Evolutionary conservation across 2,113 vertebrate species (phyloP).

Genomic region (Xyrauchen texanus): DNA sequence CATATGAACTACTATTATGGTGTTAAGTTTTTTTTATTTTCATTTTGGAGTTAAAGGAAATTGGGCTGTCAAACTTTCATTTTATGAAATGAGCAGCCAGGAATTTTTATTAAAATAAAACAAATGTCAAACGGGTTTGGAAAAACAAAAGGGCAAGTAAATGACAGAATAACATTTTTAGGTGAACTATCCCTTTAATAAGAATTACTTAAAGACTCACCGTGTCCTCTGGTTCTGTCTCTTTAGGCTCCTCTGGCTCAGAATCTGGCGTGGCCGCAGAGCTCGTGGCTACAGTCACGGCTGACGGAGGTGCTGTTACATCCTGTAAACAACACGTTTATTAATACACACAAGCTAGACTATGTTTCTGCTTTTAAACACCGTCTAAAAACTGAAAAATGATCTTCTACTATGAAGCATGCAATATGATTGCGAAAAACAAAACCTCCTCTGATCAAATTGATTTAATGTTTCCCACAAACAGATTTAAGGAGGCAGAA

Average conservation of each 20-base stretch:
- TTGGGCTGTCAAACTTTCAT: too few species aligned
- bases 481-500: too few species aligned
- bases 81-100: too few species aligned
- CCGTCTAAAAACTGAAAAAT: neutral
- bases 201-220: constrained; percentile 62
- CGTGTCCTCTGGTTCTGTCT: constrained; percentile 73
- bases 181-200: too few species aligned
- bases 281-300: constrained; percentile 58
- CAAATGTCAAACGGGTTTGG: too few species aligned
- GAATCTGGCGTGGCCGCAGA: constrained; percentile 56
- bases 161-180: too few species aligned
- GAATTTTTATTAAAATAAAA: too few species aligned
- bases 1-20: too few species aligned
- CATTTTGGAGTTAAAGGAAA: too few species aligned
- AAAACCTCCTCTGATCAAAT: neutral
- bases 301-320: constrained; percentile 56
- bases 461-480: neutral
- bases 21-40: too few species aligned
- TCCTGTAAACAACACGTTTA: constrained; percentile 59
- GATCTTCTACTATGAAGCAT: constrained; percentile 14
- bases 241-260: constrained; percentile 72
- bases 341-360: constrained; percentile 40
- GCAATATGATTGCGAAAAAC: constrained; percentile 9
- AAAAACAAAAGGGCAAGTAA: too few species aligned
- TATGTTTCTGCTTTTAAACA: neutral